Evolutionary conservation across 2,113 vertebrate genomes (phyloP).

Genomic region (Melanostigma gelatinosum): DNA sequence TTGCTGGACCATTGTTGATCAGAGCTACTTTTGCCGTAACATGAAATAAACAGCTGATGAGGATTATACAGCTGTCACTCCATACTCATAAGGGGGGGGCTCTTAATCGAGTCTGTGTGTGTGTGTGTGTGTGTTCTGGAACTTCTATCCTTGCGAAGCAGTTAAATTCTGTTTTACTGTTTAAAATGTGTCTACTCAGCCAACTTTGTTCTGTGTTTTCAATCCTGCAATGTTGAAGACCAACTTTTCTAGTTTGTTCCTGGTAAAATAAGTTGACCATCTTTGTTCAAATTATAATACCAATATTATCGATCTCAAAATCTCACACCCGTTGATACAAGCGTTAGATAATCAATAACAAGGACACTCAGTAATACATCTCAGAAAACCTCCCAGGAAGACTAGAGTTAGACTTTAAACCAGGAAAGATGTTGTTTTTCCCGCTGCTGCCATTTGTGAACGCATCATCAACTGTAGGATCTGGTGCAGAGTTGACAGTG

Average conservation of each 20-base stretch:
- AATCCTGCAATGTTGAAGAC: background rate
- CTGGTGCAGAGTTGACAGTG: background rate
- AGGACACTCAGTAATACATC: no score
- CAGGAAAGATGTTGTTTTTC: background rate
- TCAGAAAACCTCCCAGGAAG: background rate
- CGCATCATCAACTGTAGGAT: background rate
- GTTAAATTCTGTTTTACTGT: background rate
- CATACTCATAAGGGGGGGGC: conserved; percentile 23
- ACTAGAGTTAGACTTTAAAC: background rate
- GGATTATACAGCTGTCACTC: conserved; percentile 74
- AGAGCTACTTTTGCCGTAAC: conserved; percentile 68
- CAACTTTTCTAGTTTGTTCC: conserved; percentile 39
- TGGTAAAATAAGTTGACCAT: background rate
- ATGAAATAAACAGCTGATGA: conserved; percentile 81
- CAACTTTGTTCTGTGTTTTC: background rate
- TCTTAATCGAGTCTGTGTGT: conserved; percentile 25
- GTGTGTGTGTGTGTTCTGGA: background rate
- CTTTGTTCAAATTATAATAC: background rate
- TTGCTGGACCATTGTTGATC: conserved; percentile 80
- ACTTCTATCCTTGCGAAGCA: background rate
- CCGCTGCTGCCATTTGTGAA: background rate
- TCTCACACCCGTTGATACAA: background rate
- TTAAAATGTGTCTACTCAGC: rapidly evolving
- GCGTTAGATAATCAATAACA: background rate
- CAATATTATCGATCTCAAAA: background rate